Evolutionary conservation across 2,113 vertebrate genomes (phyloP).

Genomic region (Garra rufa): DNA sequence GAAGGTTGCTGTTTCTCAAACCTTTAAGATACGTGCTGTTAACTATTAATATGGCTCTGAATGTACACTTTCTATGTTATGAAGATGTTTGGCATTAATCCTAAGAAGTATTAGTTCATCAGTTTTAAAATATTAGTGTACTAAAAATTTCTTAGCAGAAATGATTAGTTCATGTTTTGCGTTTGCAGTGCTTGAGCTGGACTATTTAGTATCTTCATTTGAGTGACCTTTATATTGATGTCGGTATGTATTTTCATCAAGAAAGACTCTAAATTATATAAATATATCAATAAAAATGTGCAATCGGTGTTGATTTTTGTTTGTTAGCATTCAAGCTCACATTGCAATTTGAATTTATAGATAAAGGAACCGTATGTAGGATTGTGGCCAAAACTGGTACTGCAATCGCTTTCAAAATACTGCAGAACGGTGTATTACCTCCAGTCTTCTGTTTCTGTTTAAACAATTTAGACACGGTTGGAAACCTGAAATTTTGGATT

Average conservation of each 20-base stretch:
- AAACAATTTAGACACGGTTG: too few species aligned
- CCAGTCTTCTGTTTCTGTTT: too few species aligned
- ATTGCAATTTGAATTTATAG: too few species aligned
- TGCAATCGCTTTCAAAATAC: too few species aligned
- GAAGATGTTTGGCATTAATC: neutral
- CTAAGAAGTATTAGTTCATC: neutral
- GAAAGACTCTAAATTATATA: slow-evolving; percentile 5
- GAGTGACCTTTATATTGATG: slow-evolving; percentile 4
- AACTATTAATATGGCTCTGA: slow-evolving; percentile 8
- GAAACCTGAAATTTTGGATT: too few species aligned
- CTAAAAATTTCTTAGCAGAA: neutral
- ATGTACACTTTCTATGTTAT: slow-evolving; percentile 18
- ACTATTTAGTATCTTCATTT: neutral
- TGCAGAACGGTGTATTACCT: too few species aligned
- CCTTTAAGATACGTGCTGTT: neutral
- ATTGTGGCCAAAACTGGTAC: too few species aligned
- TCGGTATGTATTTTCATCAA: neutral
- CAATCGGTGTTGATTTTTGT: neutral
- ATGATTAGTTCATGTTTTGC: neutral
- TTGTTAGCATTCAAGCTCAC: neutral
- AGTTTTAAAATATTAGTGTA: neutral
- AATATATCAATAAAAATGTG: neutral
- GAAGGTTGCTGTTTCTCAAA: neutral
- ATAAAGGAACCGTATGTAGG: too few species aligned
- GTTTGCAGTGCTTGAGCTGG: neutral